phyloP scores from a whole-genome alignment of 2,888 invertebrate genomes.

The Saturnia japonica region DNA sequence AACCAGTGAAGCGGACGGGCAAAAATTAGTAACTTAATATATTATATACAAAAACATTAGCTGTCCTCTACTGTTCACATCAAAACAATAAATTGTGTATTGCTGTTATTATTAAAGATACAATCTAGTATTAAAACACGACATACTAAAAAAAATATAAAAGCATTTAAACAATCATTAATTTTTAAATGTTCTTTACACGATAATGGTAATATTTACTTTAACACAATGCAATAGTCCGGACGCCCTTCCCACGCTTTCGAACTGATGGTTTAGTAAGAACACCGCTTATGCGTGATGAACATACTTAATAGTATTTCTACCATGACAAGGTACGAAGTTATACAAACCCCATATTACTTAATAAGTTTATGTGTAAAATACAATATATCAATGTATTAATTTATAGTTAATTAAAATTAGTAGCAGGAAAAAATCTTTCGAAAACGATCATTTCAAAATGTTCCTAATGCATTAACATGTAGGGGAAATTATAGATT shows the following conservation, averaged over 20 bases:
- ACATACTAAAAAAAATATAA: neutral
- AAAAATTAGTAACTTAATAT: too few species aligned
- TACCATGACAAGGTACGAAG: neutral
- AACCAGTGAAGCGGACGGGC: too few species aligned
- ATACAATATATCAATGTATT: too few species aligned
- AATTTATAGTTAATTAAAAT: too few species aligned
- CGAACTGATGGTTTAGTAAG: conserved; percentile 10
- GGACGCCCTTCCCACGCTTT: conserved; percentile 14
- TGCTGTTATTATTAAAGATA: neutral
- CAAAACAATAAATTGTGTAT: neutral
- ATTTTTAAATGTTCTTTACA: neutral
- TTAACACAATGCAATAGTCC: neutral
- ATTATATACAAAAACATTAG: too few species aligned
- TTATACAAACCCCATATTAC: neutral
- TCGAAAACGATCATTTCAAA: too few species aligned
- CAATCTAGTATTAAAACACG: neutral
- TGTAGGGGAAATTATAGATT: too few species aligned
- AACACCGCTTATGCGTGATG: conserved; percentile 5
- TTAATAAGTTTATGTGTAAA: neutral
- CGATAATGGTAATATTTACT: conserved; percentile 7
- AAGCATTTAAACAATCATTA: neutral
- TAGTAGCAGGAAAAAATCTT: too few species aligned
- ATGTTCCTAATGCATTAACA: too few species aligned
- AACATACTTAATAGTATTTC: neutral
- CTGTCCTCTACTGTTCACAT: neutral